A percentile compares a stretch with the other conserved stretches of the same genome.
Evolutionary conservation across 1,140 invertebrate genomes (phyloP).

Genomic region (Thaumatotibia leucotreta): DNA sequence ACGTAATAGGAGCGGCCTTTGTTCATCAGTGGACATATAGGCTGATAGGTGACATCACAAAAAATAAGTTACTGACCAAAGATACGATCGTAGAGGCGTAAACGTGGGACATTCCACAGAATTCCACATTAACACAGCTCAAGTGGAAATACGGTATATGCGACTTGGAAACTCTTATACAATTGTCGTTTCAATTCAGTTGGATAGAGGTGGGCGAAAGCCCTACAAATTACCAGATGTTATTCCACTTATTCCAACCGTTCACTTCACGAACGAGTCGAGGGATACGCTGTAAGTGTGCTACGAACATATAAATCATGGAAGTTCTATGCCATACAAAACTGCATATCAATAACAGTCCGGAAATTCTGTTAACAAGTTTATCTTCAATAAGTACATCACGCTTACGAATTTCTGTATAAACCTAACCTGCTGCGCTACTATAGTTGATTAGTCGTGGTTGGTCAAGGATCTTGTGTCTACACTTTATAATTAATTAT

Average conservation of each 20-base stretch:
- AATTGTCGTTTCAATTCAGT: background rate
- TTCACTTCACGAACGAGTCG: background rate
- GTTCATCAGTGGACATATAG: background rate
- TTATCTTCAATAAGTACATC: too few species aligned
- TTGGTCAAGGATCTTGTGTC: too few species aligned
- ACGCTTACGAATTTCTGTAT: too few species aligned
- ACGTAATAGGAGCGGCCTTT: background rate
- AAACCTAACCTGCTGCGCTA: too few species aligned
- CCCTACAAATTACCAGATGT: background rate
- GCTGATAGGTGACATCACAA: background rate
- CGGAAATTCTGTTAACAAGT: too few species aligned
- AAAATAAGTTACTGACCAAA: background rate
- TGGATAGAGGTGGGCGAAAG: background rate
- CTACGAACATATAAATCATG: too few species aligned
- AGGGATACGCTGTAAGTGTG: background rate
- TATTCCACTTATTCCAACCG: too few species aligned
- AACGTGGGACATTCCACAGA: background rate
- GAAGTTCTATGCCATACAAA: too few species aligned
- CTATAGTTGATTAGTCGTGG: too few species aligned
- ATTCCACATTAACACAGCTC: background rate
- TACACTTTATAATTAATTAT: too few species aligned
- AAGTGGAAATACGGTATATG: background rate
- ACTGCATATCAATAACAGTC: too few species aligned
- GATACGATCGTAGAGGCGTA: background rate
- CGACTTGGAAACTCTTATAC: background rate